Percentiles rank a stretch among this genome's conserved stretches.
Conservation (phyloP, 2,797 vertebrate genomes). For the Hirundo rustica region DNA sequence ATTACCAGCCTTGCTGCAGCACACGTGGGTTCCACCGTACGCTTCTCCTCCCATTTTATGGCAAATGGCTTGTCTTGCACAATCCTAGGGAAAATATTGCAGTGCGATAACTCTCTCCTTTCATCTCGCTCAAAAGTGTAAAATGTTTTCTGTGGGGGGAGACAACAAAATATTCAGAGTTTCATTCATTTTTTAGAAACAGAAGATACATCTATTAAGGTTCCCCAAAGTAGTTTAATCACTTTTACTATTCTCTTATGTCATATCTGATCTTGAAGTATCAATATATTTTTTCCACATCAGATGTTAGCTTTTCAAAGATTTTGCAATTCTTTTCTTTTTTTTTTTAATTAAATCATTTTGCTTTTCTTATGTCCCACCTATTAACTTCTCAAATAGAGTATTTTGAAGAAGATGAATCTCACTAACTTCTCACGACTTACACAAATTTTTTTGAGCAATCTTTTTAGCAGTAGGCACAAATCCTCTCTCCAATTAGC, state of each 20-base stretch:
- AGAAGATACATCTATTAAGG: neutral
- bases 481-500: neutral
- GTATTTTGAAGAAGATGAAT: neutral
- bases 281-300: neutral
- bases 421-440: neutral
- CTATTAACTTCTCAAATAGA: neutral
- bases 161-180: neutral
- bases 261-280: neutral
- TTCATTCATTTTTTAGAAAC: neutral
- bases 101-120: neutral
- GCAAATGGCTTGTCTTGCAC: constrained; percentile 9
- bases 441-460: neutral
- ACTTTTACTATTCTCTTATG: neutral
- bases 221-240: neutral
- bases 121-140: neutral
- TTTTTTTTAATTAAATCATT: neutral
- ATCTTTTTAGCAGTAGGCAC: neutral
- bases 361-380: neutral
- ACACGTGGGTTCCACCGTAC: constrained; percentile 12
- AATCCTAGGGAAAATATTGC: neutral
- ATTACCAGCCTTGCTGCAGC: constrained; percentile 85
- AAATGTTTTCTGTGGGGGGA: neutral
- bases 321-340: neutral
- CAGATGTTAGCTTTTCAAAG: neutral
- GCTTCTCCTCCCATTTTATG: constrained; percentile 17